phyloP scores from a whole-genome alignment of 2,888 invertebrate species.

The Drosophila ezoana region DNA sequence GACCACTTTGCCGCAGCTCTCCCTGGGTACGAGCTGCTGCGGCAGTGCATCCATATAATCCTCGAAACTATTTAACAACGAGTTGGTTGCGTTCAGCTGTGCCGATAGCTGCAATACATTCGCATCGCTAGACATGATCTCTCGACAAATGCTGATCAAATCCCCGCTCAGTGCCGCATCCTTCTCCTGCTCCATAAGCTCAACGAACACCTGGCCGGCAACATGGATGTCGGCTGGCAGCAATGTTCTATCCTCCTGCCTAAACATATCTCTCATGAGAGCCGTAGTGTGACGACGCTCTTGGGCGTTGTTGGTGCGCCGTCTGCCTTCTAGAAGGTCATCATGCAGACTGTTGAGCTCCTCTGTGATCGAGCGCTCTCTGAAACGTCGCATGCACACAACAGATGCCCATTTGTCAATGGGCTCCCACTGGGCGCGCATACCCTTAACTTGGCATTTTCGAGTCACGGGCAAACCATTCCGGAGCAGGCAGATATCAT shows the following conservation, averaged over 20 bases:
- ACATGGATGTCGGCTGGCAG: constrained; percentile 88
- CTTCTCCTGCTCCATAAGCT: constrained; percentile 51
- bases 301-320: constrained; percentile 35
- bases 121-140: constrained; percentile 86
- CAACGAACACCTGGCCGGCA: constrained; percentile 82
- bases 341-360: constrained; percentile 72
- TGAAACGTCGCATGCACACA: constrained; percentile 66
- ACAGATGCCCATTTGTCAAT: constrained; percentile 66
- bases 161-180: constrained; percentile 68
- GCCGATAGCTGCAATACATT: constrained; percentile 80
- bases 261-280: constrained; percentile 57
- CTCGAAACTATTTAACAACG: constrained; percentile 87
- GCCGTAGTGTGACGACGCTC: constrained; percentile 45
- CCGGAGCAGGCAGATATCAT: constrained; percentile 86
- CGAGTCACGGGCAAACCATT: constrained; percentile 87
- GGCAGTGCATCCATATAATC: constrained; percentile 86
- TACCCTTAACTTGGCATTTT: constrained; percentile 86
- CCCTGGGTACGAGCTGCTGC: constrained; percentile 44
- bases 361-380: constrained; percentile 63
- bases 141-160: constrained; percentile 84
- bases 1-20: constrained; percentile 50
- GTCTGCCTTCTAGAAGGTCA: constrained; percentile 62
- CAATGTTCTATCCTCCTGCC: constrained; percentile 71
- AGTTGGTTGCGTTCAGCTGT: constrained; percentile 88
- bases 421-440: constrained; percentile 85